Percentiles rank a stretch among this genome's conserved stretches.
phyloP scores from a whole-genome alignment of 1,140 invertebrate species.

The Zaprionus inermis region DNA sequence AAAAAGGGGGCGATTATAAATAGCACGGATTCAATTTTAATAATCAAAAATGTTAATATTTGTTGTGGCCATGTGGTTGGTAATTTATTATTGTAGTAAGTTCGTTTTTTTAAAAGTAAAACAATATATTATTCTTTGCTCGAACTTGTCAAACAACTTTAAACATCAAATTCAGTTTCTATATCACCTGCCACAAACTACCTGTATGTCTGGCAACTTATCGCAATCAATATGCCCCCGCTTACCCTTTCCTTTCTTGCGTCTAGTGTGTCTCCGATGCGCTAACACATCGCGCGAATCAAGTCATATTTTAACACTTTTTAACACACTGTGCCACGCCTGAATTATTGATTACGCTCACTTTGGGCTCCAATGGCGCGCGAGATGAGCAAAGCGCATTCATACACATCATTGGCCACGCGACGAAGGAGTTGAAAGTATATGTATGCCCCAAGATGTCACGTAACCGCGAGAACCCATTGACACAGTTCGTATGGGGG shows the following conservation, averaged over 20 bases:
- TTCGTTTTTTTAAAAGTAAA: too few relatives aligned
- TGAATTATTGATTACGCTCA: constrained; percentile 44
- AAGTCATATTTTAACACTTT: constrained; percentile 47
- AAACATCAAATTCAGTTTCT: too few relatives aligned
- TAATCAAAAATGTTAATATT: too few relatives aligned
- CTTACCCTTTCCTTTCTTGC: neutral
- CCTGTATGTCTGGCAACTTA: neutral
- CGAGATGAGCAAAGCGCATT: constrained; percentile 39
- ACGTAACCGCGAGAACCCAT: neutral
- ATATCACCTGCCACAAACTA: neutral
- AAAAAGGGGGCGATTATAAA: neutral
- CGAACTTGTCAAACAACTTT: too few relatives aligned
- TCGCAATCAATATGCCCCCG: neutral
- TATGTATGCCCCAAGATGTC: neutral
- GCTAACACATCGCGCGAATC: constrained; percentile 18
- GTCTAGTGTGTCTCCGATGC: neutral
- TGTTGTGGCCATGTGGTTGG: too few relatives aligned
- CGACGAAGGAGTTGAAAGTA: constrained; percentile 1
- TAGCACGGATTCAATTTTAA: too few relatives aligned
- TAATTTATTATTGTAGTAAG: too few relatives aligned
- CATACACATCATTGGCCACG: constrained; percentile 29
- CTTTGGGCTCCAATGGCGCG: constrained; percentile 34
- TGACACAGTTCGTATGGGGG: neutral
- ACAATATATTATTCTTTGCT: too few relatives aligned
- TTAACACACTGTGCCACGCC: neutral